Evolutionary conservation across 2,113 vertebrate species (phyloP), one percentile per base, ranked within the genome.

Genomic region (Percina caprodes): DNA sequence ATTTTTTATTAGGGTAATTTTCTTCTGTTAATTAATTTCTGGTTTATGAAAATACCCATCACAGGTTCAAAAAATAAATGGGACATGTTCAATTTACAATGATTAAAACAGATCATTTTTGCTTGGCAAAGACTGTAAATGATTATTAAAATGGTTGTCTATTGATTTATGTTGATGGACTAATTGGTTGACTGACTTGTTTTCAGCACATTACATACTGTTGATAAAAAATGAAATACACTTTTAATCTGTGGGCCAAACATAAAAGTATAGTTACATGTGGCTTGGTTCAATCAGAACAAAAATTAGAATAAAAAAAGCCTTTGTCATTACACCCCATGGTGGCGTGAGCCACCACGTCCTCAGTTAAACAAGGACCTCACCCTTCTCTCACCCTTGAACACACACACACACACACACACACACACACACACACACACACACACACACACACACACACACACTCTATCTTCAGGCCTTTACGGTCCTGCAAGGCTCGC

Each of bases 401-500:
- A 69, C 61, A 55, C 30, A 65, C 70, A 78, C 82, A 70, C 70
- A 73, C 69, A 80, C 54, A 73, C 74, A 66, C 66, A 51, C 42
- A 46, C 59, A 65, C 68, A 49, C 30, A 69, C 62, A 82, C n/a
- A 39, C 82, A 52, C 82, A 59, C 65, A 87, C 14, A 81, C 77
- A 80, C 52, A 39, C 73, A 85, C 79, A 81, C 87, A 83, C 84
- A 75, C 75, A 76, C 70, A 69, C 72, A 77, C 74, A 70, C 69
- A 30, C 74, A 26, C 86, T 51, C 88, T 49, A 78, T 88, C 86
- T 88, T 68, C 74, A 82, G 89, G 90, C 92, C 87, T 90, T 78
- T 79, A 66, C 73, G 89, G 87, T 91, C 85, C 79, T 85, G 87
- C 86, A 42, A 75, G 39, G 82, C 85, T 92, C 56, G 71, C 92